Evolutionary conservation across 1,140 invertebrate species (phyloP).

Genomic region (Drosophila mayri): DNA sequence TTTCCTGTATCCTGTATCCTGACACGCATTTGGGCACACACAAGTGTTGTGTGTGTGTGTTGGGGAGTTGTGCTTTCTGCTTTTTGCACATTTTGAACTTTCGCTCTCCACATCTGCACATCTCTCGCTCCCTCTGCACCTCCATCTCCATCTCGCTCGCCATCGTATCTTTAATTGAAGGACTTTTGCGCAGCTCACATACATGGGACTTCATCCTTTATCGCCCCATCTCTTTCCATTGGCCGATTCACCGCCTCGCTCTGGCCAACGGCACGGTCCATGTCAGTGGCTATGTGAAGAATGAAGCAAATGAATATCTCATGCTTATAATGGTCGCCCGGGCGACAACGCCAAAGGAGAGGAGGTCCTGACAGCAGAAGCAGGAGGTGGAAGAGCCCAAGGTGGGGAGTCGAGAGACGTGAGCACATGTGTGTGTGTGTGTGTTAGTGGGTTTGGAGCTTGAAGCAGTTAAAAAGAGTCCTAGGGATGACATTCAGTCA

Average conservation of each 20-base stretch:
- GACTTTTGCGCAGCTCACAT: conserved; percentile 77
- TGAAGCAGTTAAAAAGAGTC: conserved; percentile 13
- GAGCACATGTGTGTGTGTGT: conserved; percentile 1
- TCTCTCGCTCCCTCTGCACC: conserved; percentile 37
- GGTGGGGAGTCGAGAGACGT: conserved; percentile 25
- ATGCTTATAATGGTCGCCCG: conserved; percentile 80
- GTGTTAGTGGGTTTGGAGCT: conserved; percentile 8
- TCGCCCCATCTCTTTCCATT: conserved; percentile 20
- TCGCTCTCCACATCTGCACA: conserved; percentile 38
- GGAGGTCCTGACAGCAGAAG: conserved; percentile 1
- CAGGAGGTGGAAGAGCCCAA: conserved; percentile 2
- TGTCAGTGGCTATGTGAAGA: conserved; percentile 77
- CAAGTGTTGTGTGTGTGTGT: conserved; percentile 6
- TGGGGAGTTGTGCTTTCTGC: conserved; percentile 49
- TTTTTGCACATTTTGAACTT: conserved; percentile 58
- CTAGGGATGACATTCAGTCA: conserved; percentile 1
- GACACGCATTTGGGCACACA: conserved; percentile 23
- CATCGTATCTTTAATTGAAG: conserved; percentile 81
- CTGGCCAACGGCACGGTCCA: conserved; percentile 51
- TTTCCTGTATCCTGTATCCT: conserved; percentile 19
- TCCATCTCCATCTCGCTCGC: conserved; percentile 60
- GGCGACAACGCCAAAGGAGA: conserved; percentile 51
- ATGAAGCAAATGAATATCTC: conserved; percentile 81
- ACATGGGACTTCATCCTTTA: conserved; percentile 40
- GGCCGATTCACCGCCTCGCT: conserved; percentile 48